Evolutionary conservation across 2,888 invertebrate genomes (phyloP).

Genomic region (Acleris holmiana): DNA sequence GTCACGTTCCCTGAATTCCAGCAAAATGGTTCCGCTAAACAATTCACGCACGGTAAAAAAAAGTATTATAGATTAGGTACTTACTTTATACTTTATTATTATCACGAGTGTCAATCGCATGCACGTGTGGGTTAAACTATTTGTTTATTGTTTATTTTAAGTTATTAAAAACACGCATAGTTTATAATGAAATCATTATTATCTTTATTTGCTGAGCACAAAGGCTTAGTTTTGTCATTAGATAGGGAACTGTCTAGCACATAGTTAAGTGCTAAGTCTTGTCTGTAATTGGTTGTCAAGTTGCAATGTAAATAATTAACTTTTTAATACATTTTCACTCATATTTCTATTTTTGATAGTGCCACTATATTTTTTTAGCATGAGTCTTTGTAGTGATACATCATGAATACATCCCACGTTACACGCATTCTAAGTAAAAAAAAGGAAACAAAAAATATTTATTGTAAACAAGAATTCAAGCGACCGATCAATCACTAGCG

Average conservation of each 20-base stretch:
- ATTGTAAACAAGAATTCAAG: not conserved
- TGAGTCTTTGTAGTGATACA: conserved; percentile 23
- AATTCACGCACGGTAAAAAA: conserved; percentile 94
- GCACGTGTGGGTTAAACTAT: conserved; percentile 79
- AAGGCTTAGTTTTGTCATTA: conserved; percentile 34
- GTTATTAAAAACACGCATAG: conserved; percentile 46
- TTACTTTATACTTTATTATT: conserved; percentile 77
- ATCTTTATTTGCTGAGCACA: conserved; percentile 35
- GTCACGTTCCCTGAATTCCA: conserved; percentile 95
- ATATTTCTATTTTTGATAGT: not conserved
- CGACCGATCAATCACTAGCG: conserved; percentile 2
- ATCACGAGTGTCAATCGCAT: conserved; percentile 82
- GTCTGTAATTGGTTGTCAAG: not conserved
- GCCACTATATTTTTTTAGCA: conserved; percentile 30
- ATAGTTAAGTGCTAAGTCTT: not conserved
- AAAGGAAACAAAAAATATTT: not conserved
- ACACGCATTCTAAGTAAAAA: not conserved
- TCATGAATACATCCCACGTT: conserved; percentile 3
- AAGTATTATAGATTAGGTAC: conserved; percentile 88
- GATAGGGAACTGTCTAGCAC: conserved; percentile 3
- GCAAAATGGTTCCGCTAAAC: conserved; percentile 94
- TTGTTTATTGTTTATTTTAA: conserved; percentile 52
- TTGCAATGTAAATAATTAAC: not conserved
- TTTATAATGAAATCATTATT: conserved; percentile 22
- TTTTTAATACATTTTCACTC: conserved; percentile 12